Evolutionary conservation across 2,888 invertebrate species (phyloP).

Genomic region (Dryobotodes eremita): DNA sequence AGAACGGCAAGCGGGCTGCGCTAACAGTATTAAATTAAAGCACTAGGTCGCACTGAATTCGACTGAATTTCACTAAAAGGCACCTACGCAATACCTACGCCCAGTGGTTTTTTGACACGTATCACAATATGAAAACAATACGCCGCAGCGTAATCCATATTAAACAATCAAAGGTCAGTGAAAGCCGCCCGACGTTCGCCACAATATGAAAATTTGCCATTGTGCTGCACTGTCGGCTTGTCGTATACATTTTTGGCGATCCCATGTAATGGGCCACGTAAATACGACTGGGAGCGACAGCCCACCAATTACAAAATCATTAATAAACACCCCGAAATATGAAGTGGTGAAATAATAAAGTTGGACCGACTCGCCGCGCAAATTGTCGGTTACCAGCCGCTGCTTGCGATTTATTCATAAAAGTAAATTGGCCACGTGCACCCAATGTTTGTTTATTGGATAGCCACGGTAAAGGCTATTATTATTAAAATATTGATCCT

Average conservation of each 20-base stretch:
- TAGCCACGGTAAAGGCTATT: slow-evolving; percentile 62
- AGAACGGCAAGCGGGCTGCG: slow-evolving; percentile 2
- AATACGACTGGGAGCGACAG: slow-evolving; percentile 81
- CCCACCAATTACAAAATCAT: slow-evolving; percentile 85
- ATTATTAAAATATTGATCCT: slow-evolving; percentile 63
- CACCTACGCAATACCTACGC: not conserved
- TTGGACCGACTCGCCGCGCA: slow-evolving; percentile 71
- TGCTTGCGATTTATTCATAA: slow-evolving; percentile 67
- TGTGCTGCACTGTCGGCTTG: slow-evolving; percentile 37
- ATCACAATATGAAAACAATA: slow-evolving; percentile 51
- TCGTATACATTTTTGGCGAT: slow-evolving; percentile 62
- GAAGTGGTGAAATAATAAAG: slow-evolving; percentile 83
- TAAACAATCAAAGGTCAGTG: slow-evolving; percentile 51
- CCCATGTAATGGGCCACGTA: slow-evolving; percentile 75
- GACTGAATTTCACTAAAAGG: slow-evolving; percentile 14
- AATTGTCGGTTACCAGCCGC: slow-evolving; percentile 74
- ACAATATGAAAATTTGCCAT: slow-evolving; percentile 42
- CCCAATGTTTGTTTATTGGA: slow-evolving; percentile 71
- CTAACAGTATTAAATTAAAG: slow-evolving; percentile 34
- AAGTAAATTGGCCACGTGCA: slow-evolving; percentile 80
- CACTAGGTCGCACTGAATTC: slow-evolving; percentile 18
- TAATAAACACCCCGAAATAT: slow-evolving; percentile 85
- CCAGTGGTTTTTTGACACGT: slow-evolving; percentile 34
- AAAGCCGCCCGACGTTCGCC: slow-evolving; percentile 42
- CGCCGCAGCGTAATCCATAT: slow-evolving; percentile 49